Conservation (phyloP, 37 sponge, comb jelly and placozoan species). For the Corticium candelabrum region DNA sequence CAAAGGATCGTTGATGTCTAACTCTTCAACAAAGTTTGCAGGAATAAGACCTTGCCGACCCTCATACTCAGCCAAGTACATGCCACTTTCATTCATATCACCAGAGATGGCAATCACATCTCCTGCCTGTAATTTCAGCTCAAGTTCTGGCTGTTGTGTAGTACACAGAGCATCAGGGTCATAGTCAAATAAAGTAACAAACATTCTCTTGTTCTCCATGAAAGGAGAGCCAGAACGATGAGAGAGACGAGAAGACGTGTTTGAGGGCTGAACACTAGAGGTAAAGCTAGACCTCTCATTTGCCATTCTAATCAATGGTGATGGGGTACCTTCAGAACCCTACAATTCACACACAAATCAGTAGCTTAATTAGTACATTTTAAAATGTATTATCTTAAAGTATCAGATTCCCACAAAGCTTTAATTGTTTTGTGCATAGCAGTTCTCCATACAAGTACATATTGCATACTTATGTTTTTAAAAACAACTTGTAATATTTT, state of each 20-base stretch:
- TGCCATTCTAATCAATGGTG: too few species aligned
- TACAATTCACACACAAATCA: too few species aligned
- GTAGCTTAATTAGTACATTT: too few species aligned
- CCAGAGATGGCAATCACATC: slow-evolving; percentile 61
- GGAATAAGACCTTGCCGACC: slow-evolving; percentile 50
- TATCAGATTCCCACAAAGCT: too few species aligned
- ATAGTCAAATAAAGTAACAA: slow-evolving; percentile 64
- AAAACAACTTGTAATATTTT: too few species aligned
- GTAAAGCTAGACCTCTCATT: not conserved
- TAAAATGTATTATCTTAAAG: too few species aligned
- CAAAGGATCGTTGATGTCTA: slow-evolving; percentile 23
- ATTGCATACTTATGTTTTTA: too few species aligned
- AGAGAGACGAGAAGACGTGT: not conserved
- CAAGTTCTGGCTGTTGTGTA: slow-evolving; percentile 56
- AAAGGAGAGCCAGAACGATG: not conserved
- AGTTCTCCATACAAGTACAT: too few species aligned
- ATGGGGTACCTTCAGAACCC: too few species aligned
- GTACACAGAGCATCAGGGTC: slow-evolving; percentile 47
- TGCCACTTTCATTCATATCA: slow-evolving; percentile 49
- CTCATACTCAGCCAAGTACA: slow-evolving; percentile 35
- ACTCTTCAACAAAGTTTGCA: slow-evolving; percentile 56
- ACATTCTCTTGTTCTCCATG: slow-evolving; percentile 20
- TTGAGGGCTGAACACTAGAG: not conserved
- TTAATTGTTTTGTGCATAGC: too few species aligned
- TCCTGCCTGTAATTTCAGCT: slow-evolving; percentile 44